Percentiles rank a stretch among this genome's conserved stretches.
phyloP scores from a whole-genome alignment of 1,140 invertebrate genomes.

The Chironomus tepperi region DNA sequence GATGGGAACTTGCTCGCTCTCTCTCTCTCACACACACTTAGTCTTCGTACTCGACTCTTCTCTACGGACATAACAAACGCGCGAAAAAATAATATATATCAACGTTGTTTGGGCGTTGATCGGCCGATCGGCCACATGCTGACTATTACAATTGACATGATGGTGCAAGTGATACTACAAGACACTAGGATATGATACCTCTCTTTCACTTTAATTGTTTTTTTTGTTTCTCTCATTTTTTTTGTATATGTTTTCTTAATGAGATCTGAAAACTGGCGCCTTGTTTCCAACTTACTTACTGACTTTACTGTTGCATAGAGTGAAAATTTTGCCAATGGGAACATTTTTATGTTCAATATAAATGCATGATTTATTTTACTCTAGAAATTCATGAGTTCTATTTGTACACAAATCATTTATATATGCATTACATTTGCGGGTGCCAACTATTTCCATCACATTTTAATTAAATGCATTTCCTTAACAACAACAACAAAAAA shows the following conservation, averaged over 20 bases:
- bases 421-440: too few relatives aligned
- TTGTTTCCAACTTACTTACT: background rate
- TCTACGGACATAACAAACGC: background rate
- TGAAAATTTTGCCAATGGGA: background rate
- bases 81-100: background rate
- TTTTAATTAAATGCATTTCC: too few relatives aligned
- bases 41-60: background rate
- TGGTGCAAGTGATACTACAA: conserved; percentile 10
- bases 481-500: too few relatives aligned
- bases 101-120: conserved; percentile 17
- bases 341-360: background rate
- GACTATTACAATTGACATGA: conserved; percentile 21
- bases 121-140: background rate
- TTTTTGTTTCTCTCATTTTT: background rate
- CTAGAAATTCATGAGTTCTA: too few relatives aligned
- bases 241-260: background rate
- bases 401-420: too few relatives aligned
- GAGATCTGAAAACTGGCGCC: background rate
- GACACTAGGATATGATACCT: background rate
- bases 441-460: too few relatives aligned
- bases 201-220: background rate
- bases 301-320: background rate
- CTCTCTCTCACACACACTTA: background rate
- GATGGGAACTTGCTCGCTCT: too few relatives aligned
- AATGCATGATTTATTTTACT: too few relatives aligned